phyloP scores from a whole-genome alignment of 2,113 vertebrate genomes.

The Rhinichthys klamathensis region DNA sequence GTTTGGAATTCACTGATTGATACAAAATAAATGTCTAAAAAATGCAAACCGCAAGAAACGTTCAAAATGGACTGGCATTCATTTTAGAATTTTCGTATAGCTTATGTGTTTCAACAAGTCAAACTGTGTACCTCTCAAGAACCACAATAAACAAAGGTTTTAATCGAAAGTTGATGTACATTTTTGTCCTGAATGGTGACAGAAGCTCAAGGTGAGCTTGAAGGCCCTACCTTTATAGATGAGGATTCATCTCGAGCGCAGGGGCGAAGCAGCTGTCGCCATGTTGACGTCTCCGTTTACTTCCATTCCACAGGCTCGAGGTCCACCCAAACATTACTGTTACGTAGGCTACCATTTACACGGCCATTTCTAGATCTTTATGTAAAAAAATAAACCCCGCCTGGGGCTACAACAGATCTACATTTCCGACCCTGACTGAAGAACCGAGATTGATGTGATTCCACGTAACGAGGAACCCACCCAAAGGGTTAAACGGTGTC shows the following conservation, averaged over 20 bases:
- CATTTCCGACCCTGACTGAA: background rate
- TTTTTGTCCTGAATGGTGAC: background rate
- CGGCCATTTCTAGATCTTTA: background rate
- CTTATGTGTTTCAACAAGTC: slow-evolving; percentile 20
- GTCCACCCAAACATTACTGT: slow-evolving; percentile 31
- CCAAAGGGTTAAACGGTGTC: slow-evolving; percentile 61
- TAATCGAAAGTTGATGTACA: background rate
- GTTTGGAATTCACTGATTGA: background rate
- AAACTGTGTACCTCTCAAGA: background rate
- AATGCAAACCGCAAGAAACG: background rate
- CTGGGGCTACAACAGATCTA: background rate
- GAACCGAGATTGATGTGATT: slow-evolving; percentile 50
- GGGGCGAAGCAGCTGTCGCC: slow-evolving; percentile 70
- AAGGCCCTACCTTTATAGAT: slow-evolving; percentile 63
- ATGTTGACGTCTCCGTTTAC: slow-evolving; percentile 70
- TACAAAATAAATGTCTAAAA: background rate
- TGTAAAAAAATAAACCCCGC: background rate
- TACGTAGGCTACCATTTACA: background rate
- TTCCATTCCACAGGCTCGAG: slow-evolving; percentile 41
- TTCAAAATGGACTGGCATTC: background rate
- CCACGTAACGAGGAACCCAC: slow-evolving; percentile 34
- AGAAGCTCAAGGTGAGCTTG: slow-evolving; percentile 25
- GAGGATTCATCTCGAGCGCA: slow-evolving; percentile 50
- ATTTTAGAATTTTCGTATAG: background rate
- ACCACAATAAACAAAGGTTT: background rate